These are phyloP conservation scores for Leptinotarsa peninsularis DNA, from an alignment of 2,888 invertebrate species.

Conservation along the genomic window DNA sequence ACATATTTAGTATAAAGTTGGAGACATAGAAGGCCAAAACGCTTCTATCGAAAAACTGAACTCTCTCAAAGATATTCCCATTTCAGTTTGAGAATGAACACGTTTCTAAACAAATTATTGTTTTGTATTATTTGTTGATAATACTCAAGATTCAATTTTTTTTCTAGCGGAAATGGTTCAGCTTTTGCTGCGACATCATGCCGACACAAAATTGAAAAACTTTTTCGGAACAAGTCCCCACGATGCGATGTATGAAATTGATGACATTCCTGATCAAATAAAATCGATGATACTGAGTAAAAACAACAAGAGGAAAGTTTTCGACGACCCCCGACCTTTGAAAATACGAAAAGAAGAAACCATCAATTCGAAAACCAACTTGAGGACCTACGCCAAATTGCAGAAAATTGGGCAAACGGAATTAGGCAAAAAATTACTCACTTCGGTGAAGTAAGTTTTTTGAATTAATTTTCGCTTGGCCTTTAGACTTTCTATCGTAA, in stretches of 20 bases:
- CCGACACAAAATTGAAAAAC: slow-evolving; percentile 67
- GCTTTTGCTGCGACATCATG: slow-evolving; percentile 64
- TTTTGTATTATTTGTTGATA: no score
- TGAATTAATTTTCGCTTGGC: background rate
- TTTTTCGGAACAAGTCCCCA: slow-evolving; percentile 66
- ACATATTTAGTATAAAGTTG: no score
- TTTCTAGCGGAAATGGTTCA: slow-evolving; percentile 66
- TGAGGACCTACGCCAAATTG: slow-evolving; percentile 47
- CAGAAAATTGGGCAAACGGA: slow-evolving; percentile 37
- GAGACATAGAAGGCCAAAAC: no score
- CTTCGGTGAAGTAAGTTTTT: slow-evolving; percentile 23
- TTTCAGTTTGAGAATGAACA: no score
- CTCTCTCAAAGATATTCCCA: no score
- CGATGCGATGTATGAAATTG: slow-evolving; percentile 66
- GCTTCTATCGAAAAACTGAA: no score
- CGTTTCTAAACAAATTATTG: no score
- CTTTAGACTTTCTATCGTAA: background rate
- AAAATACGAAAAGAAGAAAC: slow-evolving; percentile 34
- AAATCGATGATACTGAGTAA: slow-evolving; percentile 53
- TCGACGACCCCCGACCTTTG: slow-evolving; percentile 17
- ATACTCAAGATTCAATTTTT: background rate
- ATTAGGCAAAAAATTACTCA: background rate
- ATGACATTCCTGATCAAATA: slow-evolving; percentile 55
- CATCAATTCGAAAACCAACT: slow-evolving; percentile 30
- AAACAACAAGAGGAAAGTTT: slow-evolving; percentile 47